Conservation (phyloP, 2,888 invertebrate genomes). For the Zhengitettix transpicula region DNA sequence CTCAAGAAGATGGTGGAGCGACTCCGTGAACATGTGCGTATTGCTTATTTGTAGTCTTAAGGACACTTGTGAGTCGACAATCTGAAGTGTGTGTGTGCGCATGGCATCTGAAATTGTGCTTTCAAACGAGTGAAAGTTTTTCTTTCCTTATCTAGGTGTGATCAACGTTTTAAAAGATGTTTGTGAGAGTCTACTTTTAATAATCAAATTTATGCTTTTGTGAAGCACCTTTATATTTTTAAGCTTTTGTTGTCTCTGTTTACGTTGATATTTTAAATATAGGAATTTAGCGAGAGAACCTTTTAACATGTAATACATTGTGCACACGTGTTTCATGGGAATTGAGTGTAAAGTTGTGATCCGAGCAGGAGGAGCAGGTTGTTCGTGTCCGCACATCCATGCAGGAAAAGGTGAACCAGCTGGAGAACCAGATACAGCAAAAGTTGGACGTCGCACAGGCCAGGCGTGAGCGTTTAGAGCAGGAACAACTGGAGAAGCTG, state of each 20-base stretch:
- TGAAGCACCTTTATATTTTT: too few relatives aligned
- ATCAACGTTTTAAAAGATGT: too few relatives aligned
- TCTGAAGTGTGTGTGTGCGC: too few relatives aligned
- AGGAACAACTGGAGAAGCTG: conserved; percentile 60
- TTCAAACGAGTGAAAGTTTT: too few relatives aligned
- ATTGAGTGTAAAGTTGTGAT: conserved; percentile 6
- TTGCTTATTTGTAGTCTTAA: not conserved
- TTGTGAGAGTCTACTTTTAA: too few relatives aligned
- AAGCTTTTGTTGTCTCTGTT: too few relatives aligned
- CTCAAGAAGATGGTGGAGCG: conserved; percentile 81
- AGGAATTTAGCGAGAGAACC: too few relatives aligned
- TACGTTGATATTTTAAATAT: too few relatives aligned
- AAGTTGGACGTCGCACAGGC: conserved; percentile 50
- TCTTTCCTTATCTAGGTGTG: too few relatives aligned
- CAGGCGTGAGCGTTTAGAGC: conserved; percentile 56
- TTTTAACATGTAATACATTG: not conserved
- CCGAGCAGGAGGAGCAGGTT: conserved; percentile 52
- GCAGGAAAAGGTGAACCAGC: conserved; percentile 46
- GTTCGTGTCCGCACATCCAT: conserved; percentile 51
- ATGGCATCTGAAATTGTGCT: too few relatives aligned
- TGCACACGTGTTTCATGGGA: conserved; percentile 15
- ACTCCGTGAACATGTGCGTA: conserved; percentile 72
- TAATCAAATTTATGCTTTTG: too few relatives aligned
- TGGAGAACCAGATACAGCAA: conserved; percentile 50
- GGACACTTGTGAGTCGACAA: too few relatives aligned